Evolutionary conservation across 2,888 invertebrate species (phyloP).

Genomic region (Palloptera scutellata): DNA sequence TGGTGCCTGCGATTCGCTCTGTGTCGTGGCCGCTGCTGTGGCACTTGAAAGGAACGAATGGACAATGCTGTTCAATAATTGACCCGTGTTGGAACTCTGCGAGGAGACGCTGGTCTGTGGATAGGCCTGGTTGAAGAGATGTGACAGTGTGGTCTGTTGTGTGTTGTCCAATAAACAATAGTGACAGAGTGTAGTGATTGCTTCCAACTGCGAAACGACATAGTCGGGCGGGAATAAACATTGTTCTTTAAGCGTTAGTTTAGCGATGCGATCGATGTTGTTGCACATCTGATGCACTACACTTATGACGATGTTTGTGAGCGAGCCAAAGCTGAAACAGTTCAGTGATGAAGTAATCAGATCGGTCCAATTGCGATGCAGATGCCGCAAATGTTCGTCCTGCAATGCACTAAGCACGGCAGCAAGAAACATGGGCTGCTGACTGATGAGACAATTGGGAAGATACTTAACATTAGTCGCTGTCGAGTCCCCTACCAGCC

Average conservation of each 20-base stretch:
- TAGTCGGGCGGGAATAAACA: constrained; percentile 75
- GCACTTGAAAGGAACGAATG: constrained; percentile 77
- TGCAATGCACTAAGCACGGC: constrained; percentile 81
- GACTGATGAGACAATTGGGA: constrained; percentile 73
- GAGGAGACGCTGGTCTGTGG: constrained; percentile 67
- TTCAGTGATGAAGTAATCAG: constrained; percentile 82
- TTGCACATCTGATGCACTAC: constrained; percentile 77
- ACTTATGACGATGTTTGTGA: constrained; percentile 79
- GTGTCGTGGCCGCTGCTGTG: constrained; percentile 47
- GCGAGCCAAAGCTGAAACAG: constrained; percentile 75
- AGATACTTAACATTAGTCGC: constrained; percentile 68
- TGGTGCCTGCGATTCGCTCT: constrained; percentile 51
- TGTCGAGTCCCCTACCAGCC: constrained; percentile 43
- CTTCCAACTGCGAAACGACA: constrained; percentile 78
- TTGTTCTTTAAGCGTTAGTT: constrained; percentile 54
- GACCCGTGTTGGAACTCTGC: constrained; percentile 71
- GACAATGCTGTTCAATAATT: constrained; percentile 81
- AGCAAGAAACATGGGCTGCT: constrained; percentile 84
- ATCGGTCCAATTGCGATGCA: constrained; percentile 85
- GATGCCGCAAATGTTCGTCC: constrained; percentile 72
- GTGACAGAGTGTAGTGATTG: constrained; percentile 79
- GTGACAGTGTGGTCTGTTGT: constrained; percentile 68
- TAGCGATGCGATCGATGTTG: constrained; percentile 75
- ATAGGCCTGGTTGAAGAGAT: constrained; percentile 68
- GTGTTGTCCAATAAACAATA: constrained; percentile 76